These are phyloP conservation scores for Ischnura elegans DNA, from an alignment of 2,888 invertebrate species.

Conservation along the genomic window DNA sequence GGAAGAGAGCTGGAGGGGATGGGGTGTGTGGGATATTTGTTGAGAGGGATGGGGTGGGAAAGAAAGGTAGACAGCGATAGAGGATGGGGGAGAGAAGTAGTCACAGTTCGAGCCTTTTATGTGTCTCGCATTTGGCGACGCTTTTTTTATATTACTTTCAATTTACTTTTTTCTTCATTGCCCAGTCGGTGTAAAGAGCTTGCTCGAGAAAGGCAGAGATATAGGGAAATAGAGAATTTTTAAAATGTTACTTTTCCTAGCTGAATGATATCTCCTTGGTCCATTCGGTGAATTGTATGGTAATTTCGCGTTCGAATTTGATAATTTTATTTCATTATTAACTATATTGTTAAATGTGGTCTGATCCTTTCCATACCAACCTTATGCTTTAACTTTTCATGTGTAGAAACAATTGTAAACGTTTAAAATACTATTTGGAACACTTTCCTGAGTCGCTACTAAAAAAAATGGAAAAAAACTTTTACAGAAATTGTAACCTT, in stretches of 20 bases:
- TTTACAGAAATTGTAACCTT: too few relatives aligned
- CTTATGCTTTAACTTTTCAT: too few relatives aligned
- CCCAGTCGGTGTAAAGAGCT: slow-evolving; percentile 6
- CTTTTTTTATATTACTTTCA: neutral
- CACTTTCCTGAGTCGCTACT: too few relatives aligned
- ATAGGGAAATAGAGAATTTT: neutral
- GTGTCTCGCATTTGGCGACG: neutral
- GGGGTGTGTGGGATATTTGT: neutral
- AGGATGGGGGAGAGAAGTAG: slow-evolving; percentile 8
- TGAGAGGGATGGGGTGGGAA: neutral
- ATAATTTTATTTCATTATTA: too few relatives aligned
- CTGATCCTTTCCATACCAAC: too few relatives aligned
- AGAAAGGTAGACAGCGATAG: neutral
- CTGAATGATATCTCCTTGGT: neutral
- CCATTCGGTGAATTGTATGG: neutral
- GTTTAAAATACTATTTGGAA: too few relatives aligned
- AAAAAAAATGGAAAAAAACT: too few relatives aligned
- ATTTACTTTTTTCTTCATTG: neutral
- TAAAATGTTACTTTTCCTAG: neutral
- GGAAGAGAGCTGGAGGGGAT: neutral
- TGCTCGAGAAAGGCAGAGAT: neutral
- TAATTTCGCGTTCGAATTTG: neutral
- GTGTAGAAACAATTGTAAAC: too few relatives aligned
- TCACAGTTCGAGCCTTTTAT: neutral
- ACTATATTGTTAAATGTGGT: too few relatives aligned